Percentiles rank a stretch among this genome's conserved stretches.
Conservation (phyloP, 1,140 invertebrate species). For the Drosophila rhopaloa region DNA sequence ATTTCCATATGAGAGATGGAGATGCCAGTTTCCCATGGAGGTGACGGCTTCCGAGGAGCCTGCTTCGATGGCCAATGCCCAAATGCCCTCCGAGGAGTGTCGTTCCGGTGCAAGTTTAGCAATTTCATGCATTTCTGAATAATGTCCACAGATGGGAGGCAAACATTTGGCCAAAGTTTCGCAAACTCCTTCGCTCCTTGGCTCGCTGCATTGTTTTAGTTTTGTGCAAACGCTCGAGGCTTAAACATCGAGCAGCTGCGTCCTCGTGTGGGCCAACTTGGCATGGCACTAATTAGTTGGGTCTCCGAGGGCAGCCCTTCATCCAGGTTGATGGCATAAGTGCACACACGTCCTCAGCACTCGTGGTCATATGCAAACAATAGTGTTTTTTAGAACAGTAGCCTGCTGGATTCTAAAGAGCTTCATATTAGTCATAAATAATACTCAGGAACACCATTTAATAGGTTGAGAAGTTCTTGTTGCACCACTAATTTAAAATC, state of each 20-base stretch:
- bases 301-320: conserved; percentile 14
- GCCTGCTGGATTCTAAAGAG: neutral
- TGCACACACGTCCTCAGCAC: neutral
- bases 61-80: conserved; percentile 1
- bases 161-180: conserved; percentile 72
- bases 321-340: conserved; percentile 28
- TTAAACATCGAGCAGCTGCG: conserved; percentile 31
- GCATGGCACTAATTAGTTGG: conserved; percentile 41
- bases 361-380: conserved; percentile 6
- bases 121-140: conserved; percentile 80
- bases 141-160: conserved; percentile 67
- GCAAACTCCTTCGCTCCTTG: conserved; percentile 5
- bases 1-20: conserved; percentile 26
- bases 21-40: neutral
- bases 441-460: too few species aligned
- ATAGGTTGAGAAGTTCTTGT: neutral
- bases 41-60: neutral
- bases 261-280: conserved; percentile 36
- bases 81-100: neutral
- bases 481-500: neutral
- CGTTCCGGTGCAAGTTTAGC: conserved; percentile 51
- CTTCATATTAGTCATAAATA: neutral
- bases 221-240: conserved; percentile 11
- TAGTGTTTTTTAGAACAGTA: neutral
- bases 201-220: conserved; percentile 28